Evolutionary conservation across 2,113 vertebrate genomes (phyloP).

Genomic region (Myanophis thanlyinensis): DNA sequence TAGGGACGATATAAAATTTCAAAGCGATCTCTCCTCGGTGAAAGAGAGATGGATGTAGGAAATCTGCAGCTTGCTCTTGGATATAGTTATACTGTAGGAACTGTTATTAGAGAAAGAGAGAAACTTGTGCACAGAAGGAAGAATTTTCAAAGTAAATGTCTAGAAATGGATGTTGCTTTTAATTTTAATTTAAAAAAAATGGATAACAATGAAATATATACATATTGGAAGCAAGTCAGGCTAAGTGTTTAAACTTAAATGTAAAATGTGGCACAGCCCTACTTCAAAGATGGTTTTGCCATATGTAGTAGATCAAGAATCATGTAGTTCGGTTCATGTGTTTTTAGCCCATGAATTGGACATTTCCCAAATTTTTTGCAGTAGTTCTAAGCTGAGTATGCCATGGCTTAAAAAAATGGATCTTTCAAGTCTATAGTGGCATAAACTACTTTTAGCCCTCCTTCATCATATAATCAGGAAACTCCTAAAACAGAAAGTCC

Average conservation of each 20-base stretch:
- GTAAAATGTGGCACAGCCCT: constrained; percentile 31
- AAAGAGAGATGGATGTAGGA: background rate
- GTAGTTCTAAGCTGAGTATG: background rate
- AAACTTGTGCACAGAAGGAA: background rate
- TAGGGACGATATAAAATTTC: constrained; percentile 17
- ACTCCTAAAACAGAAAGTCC: background rate
- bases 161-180: constrained; percentile 33
- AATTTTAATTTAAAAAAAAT: constrained; percentile 35
- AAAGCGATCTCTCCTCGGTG: constrained; percentile 15
- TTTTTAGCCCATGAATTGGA: background rate
- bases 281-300: constrained; percentile 17
- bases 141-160: constrained; percentile 32
- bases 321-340: background rate
- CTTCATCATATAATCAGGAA: background rate
- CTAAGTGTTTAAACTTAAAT: constrained; percentile 15
- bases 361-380: background rate
- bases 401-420: background rate
- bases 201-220: constrained; percentile 30
- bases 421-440: background rate
- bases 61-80: constrained; percentile 30
- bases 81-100: constrained; percentile 43
- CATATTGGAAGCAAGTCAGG: constrained; percentile 24
- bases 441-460: background rate
- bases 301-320: background rate
- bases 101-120: background rate